Evolutionary conservation across 2,797 vertebrate species (phyloP).

Genomic region (Sebastes baramenuke): DNA sequence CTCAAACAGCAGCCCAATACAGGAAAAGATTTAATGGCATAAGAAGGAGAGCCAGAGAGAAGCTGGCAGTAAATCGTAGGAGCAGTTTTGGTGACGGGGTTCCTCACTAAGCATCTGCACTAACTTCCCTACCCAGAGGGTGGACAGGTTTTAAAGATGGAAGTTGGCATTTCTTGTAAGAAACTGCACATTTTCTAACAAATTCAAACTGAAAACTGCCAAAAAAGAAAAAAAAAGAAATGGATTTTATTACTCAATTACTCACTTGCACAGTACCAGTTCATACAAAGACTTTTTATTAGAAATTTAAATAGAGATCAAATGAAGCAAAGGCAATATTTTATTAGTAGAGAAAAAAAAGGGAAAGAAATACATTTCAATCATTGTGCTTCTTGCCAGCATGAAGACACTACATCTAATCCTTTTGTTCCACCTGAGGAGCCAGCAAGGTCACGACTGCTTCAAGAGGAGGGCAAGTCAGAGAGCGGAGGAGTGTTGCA

Average conservation of each 20-base stretch:
- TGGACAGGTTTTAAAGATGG: neutral
- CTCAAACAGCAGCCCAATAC: constrained; percentile 21
- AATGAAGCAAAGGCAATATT: neutral
- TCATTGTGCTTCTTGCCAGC: neutral
- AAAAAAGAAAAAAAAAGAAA: neutral
- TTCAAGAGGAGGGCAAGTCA: neutral
- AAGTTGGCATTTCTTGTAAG: neutral
- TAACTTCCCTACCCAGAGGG: neutral
- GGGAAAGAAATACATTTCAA: neutral
- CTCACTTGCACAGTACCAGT: neutral
- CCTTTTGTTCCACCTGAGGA: constrained; percentile 3
- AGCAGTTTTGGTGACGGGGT: neutral
- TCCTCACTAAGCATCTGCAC: neutral
- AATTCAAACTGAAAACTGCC: neutral
- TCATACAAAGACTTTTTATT: neutral
- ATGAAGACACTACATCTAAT: neutral
- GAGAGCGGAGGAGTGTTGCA: neutral
- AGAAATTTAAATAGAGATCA: neutral
- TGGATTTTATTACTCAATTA: neutral
- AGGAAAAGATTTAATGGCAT: constrained; percentile 34
- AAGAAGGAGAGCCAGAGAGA: constrained; percentile 17
- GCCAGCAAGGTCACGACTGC: neutral
- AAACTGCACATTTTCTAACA: neutral
- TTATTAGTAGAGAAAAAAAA: neutral
- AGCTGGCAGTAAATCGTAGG: constrained; percentile 1